Percentiles rank a stretch among this genome's conserved stretches.
Conservation (phyloP, 2,797 vertebrate genomes). For the Macroramphosus scolopax region DNA sequence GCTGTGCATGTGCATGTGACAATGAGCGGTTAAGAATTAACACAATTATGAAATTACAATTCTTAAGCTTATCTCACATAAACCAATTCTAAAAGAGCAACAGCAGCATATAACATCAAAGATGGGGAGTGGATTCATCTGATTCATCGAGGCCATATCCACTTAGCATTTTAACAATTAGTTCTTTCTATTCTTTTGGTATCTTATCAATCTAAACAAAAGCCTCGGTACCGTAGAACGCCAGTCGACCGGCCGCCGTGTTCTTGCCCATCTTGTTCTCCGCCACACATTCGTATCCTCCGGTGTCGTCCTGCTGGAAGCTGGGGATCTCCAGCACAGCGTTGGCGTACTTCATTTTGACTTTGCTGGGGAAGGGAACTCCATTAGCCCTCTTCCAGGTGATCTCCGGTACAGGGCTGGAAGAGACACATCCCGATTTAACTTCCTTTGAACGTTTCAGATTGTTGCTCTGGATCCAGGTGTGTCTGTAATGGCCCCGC, state of each 20-base stretch:
- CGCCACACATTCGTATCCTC: constrained; percentile 91
- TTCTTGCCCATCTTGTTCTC: constrained; percentile 94
- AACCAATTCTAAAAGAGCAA: too few relatives aligned
- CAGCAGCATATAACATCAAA: too few relatives aligned
- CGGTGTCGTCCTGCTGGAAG: constrained; percentile 93
- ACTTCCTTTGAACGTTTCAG: constrained; percentile 23
- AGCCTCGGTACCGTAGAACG: constrained; percentile 89
- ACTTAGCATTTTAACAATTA: too few relatives aligned
- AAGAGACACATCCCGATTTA: constrained; percentile 17
- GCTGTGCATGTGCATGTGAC: too few relatives aligned
- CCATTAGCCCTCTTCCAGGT: constrained; percentile 82
- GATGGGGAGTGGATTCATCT: too few relatives aligned
- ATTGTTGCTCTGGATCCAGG: constrained; percentile 16
- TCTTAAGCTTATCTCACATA: too few relatives aligned
- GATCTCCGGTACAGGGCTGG: constrained; percentile 91
- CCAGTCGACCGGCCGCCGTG: constrained; percentile 86
- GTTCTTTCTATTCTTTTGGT: neutral
- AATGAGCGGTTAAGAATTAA: too few relatives aligned
- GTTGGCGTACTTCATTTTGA: constrained; percentile 88
- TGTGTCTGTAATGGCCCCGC: constrained; percentile 29
- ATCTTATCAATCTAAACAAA: constrained; percentile 1
- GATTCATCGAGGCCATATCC: too few relatives aligned
- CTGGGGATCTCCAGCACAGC: constrained; percentile 92
- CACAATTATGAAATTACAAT: too few relatives aligned
- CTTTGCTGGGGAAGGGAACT: constrained; percentile 84